Base-by-base conservation (phyloP, 2,113 vertebrate genomes). In the Hoplias malabaricus region DNA sequence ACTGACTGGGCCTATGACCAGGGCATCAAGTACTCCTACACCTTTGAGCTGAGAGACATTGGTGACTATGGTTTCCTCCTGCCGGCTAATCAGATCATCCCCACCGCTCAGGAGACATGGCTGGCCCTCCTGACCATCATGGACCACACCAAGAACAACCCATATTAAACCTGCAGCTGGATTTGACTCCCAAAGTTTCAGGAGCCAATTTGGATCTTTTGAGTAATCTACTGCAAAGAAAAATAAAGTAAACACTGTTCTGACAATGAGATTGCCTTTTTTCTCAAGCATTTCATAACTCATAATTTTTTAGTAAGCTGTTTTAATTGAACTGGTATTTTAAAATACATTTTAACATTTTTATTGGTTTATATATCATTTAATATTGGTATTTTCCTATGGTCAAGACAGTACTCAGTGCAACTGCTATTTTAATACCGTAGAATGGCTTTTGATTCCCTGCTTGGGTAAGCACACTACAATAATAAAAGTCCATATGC, bases 81-180 rank as follows among this genome's bases (percentile, higher is more conserved):
- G 82, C 95, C 95, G 0, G 93, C 94, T 71, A 6, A 78, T 7
- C 94, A 96, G 89, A 97, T 97, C 83, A 9, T 97, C 63, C 95
- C 96, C 75, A 96, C 95, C 0, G 95, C 96, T 34, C 82, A 94
- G 0, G 95, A 96, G 91, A 95, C 92, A 0, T 97, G 96, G 96
- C 81, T 92, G 1, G 96, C 93, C 0, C 84, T 97, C 31, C 87
- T 91, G 86, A 86, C 92, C 82, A 93, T 96, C 85, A 92, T 96
- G 92, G 77, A 89, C 34, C 79, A 84, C 29, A 48, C 71, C 56
- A 84, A 75, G 19, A 71, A 80, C 29, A 82, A 84, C 34, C 79
- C 83, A 8, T 81, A 81, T 59, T 84, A 38, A 82, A 54, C 23
- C 57, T 63, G 23, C n/a, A 50, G 14, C 42, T 23, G 27, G 3